Conservation (phyloP, 2,113 vertebrate species). For the Lanius ludovicianus region DNA sequence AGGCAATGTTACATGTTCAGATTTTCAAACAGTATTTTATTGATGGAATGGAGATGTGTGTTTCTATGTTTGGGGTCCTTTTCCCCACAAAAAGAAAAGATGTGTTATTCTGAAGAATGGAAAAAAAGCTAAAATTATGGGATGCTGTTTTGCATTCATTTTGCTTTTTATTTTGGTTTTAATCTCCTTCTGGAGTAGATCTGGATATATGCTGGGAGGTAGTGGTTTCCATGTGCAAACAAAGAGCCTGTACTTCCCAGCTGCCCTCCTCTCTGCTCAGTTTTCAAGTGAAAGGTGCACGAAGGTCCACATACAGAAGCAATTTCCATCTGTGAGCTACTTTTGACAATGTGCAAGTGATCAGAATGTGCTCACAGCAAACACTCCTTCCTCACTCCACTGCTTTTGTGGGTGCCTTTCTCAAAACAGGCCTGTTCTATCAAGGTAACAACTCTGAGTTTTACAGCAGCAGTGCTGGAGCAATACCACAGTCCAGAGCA, state of each 20-base stretch:
- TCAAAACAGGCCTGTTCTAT: background rate
- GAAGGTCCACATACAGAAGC: background rate
- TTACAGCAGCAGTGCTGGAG: background rate
- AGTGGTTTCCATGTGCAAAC: background rate
- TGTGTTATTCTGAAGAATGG: background rate
- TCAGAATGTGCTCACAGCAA: background rate
- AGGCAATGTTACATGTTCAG: background rate
- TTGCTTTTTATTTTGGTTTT: background rate
- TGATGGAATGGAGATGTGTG: background rate
- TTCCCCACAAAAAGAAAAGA: background rate
- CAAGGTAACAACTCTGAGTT: background rate
- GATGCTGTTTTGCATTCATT: background rate
- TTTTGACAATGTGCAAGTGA: background rate
- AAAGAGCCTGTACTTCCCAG: background rate
- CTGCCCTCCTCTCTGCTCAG: background rate
- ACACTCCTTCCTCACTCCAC: background rate
- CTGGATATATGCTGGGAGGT: background rate
- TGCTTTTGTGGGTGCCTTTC: background rate
- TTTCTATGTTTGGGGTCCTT: background rate
- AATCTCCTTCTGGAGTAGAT: background rate
- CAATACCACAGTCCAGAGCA: background rate
- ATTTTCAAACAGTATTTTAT: slow-evolving; percentile 27
- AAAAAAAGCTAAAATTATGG: background rate
- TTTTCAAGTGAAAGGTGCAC: background rate
- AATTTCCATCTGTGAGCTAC: background rate